phyloP scores from a whole-genome alignment of 2,888 invertebrate species.

The Strigamia crassipes region DNA sequence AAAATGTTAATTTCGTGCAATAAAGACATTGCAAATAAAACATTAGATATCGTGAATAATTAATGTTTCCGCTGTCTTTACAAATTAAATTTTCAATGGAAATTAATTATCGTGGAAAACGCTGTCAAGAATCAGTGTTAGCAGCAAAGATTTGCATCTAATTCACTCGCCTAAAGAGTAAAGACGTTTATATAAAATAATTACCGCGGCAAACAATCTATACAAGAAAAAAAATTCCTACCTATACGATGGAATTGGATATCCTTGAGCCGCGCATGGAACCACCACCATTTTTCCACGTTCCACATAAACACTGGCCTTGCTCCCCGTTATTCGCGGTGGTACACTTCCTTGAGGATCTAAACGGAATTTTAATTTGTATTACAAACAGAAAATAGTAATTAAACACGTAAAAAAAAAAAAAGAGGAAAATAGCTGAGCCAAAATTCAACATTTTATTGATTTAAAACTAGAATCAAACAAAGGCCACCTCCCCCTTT shows the following conservation, averaged over 20 bases:
- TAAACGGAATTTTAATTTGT: no score
- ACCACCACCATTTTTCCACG: conserved; percentile 57
- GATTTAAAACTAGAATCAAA: not conserved
- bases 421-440: not conserved
- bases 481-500: not conserved
- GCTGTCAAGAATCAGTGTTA: no score
- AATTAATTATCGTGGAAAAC: no score
- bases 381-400: not conserved
- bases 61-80: no score
- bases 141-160: no score
- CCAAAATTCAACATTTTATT: not conserved
- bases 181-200: not conserved
- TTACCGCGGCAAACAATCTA: no score
- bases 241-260: conserved; percentile 52
- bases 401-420: not conserved
- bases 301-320: conserved; percentile 45
- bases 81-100: no score
- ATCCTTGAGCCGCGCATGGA: conserved; percentile 50
- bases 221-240: conserved; percentile 49
- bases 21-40: no score
- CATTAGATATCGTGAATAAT: no score
- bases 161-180: no score
- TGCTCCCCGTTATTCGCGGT: conserved; percentile 48
- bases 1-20: no score
- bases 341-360: conserved; percentile 50